phyloP scores from a whole-genome alignment of 2,888 invertebrate species.

The Phengaris arion region DNA sequence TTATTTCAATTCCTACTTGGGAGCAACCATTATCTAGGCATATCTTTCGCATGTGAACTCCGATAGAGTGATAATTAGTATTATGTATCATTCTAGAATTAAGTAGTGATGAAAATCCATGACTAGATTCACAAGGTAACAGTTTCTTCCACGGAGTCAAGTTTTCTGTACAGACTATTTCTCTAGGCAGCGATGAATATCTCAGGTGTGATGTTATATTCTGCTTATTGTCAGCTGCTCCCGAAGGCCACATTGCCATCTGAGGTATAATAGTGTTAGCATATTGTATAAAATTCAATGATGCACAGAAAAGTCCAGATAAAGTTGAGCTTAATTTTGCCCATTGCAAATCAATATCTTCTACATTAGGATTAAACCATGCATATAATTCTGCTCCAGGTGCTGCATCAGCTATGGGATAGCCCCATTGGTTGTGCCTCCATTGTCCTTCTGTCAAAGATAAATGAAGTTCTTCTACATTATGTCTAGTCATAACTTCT shows the following conservation, averaged over 20 bases:
- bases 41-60: conserved; percentile 89
- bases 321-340: conserved; percentile 92
- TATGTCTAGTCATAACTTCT: conserved; percentile 90
- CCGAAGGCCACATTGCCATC: conserved; percentile 88
- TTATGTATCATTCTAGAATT: conserved; percentile 95
- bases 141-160: conserved; percentile 99
- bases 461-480: conserved; percentile 93
- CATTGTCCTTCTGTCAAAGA: conserved; percentile 96
- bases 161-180: conserved; percentile 99
- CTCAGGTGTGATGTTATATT: conserved; percentile 80
- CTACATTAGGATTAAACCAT: conserved; percentile 88
- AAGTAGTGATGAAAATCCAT: conserved; percentile 91
- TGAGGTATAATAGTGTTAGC: conserved; percentile 91
- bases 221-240: conserved; percentile 74
- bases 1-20: conserved; percentile 86
- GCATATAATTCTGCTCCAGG: conserved; percentile 97
- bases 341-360: conserved; percentile 91
- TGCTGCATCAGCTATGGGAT: conserved; percentile 92
- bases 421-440: conserved; percentile 96
- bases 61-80: conserved; percentile 94
- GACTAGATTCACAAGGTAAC: conserved; percentile 94
- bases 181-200: conserved; percentile 95
- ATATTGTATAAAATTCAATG: conserved; percentile 94
- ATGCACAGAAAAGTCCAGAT: conserved; percentile 97
- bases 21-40: conserved; percentile 82